These are phyloP conservation scores for Neoseiulus cucumeris DNA, from an alignment of 1,140 invertebrate genomes.

Conservation along the genomic window DNA sequence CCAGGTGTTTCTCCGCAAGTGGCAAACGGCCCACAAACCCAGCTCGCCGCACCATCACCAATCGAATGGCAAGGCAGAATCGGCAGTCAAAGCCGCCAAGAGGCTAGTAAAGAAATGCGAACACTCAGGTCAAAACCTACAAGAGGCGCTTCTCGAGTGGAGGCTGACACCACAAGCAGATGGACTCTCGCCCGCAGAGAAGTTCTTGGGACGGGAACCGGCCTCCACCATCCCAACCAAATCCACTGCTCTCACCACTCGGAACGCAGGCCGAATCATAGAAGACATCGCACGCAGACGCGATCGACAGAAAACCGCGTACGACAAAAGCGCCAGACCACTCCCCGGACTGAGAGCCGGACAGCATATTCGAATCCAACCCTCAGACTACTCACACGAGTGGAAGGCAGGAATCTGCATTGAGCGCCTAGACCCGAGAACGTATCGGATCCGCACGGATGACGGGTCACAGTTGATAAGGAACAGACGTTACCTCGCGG, in stretches of 20 bases:
- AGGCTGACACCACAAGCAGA: too few species aligned
- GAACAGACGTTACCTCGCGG: too few species aligned
- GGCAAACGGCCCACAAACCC: not conserved
- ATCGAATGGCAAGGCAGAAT: not conserved
- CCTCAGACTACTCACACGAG: not conserved
- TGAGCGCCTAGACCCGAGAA: too few species aligned
- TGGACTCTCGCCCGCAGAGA: not conserved
- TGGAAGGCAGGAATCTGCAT: not conserved
- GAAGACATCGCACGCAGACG: not conserved
- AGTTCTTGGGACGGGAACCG: not conserved
- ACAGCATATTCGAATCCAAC: too few species aligned
- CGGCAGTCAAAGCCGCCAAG: not conserved
- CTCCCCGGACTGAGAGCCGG: too few species aligned
- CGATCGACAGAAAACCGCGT: too few species aligned
- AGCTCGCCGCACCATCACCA: not conserved
- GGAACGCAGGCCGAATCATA: not conserved
- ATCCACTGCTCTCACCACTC: not conserved
- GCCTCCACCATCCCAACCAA: not conserved
- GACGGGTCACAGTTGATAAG: not conserved
- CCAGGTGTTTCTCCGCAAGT: not conserved
- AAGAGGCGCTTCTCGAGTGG: too few species aligned
- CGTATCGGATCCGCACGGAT: not conserved
- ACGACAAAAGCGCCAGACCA: too few species aligned
- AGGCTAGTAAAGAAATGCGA: not conserved
- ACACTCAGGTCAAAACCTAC: too few species aligned